Percentiles rank a stretch among this genome's conserved stretches.
These are phyloP conservation scores for Griposia aprilina DNA, from an alignment of 2,888 invertebrate genomes.

Conservation along the genomic window DNA sequence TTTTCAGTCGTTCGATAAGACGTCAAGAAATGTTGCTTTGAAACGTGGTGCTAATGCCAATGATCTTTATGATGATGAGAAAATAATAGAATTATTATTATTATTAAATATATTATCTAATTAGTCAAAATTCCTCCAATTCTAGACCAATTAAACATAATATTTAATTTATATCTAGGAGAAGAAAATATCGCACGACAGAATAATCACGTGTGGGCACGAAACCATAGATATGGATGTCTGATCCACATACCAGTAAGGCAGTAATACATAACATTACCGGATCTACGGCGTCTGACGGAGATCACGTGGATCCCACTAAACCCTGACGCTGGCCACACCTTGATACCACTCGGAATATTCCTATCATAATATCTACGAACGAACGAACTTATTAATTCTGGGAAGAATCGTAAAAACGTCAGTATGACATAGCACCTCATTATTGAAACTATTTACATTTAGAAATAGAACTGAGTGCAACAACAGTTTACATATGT, in stretches of 20 bases:
- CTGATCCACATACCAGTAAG: neutral
- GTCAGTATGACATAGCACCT: neutral
- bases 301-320: neutral
- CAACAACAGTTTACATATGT: neutral
- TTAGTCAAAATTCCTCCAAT: neutral
- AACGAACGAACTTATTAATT: neutral
- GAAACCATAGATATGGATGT: neutral
- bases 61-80: neutral
- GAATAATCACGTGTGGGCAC: neutral
- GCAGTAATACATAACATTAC: neutral
- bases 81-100: neutral
- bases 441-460: neutral
- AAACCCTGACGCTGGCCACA: conserved; percentile 11
- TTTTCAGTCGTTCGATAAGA: neutral
- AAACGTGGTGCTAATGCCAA: neutral
- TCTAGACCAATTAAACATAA: neutral
- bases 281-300: neutral
- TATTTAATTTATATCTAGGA: neutral
- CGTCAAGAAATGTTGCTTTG: neutral
- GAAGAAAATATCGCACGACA: neutral
- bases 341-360: neutral
- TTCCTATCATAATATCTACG: neutral
- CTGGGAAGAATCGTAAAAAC: neutral
- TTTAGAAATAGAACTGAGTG: neutral
- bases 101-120: neutral